A percentile compares a stretch with the other conserved stretches of the same genome.
These are phyloP conservation scores for Lepidothrix coronata DNA, from an alignment of 2,113 vertebrate genomes.

Conservation along the genomic window DNA sequence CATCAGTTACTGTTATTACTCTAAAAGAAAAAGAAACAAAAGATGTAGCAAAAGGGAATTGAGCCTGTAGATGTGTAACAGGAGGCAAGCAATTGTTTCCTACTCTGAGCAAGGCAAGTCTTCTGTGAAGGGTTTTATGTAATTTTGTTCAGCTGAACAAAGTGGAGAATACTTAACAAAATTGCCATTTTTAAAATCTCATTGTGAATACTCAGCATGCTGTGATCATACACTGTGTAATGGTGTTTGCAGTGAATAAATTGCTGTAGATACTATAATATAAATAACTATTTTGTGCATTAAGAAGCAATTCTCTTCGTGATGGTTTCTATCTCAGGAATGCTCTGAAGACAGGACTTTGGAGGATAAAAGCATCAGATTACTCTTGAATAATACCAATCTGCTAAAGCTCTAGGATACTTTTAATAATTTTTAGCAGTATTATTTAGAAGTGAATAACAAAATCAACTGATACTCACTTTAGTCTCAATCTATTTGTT, in stretches of 20 bases:
- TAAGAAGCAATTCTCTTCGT: conserved; percentile 27
- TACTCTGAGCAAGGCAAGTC: conserved; percentile 4
- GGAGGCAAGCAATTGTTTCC: conserved; percentile 3
- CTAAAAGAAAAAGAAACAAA: not conserved
- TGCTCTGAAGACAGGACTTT: not conserved
- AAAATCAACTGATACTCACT: not conserved
- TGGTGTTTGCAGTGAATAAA: conserved; percentile 65
- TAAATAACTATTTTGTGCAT: conserved; percentile 55
- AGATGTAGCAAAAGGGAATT: not conserved
- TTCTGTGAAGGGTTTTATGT: conserved; percentile 42
- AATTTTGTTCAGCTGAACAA: conserved; percentile 52
- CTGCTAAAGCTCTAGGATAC: not conserved
- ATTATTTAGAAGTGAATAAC: conserved; percentile 7
- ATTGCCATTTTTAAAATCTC: conserved; percentile 61
- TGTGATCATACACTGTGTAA: conserved; percentile 60
- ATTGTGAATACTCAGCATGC: conserved; percentile 49
- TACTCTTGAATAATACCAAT: conserved; percentile 30
- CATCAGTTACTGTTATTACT: not conserved
- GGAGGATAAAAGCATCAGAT: conserved; percentile 6
- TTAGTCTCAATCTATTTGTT: not conserved
- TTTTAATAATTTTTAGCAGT: not conserved
- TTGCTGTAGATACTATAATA: conserved; percentile 63
- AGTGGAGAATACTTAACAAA: conserved; percentile 60
- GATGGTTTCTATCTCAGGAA: conserved; percentile 23
- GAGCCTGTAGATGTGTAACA: not conserved